Evolutionary conservation across 2,113 vertebrate species (phyloP), one percentile per base, ranked within the genome.

Genomic region (Terrapene triunguis): DNA sequence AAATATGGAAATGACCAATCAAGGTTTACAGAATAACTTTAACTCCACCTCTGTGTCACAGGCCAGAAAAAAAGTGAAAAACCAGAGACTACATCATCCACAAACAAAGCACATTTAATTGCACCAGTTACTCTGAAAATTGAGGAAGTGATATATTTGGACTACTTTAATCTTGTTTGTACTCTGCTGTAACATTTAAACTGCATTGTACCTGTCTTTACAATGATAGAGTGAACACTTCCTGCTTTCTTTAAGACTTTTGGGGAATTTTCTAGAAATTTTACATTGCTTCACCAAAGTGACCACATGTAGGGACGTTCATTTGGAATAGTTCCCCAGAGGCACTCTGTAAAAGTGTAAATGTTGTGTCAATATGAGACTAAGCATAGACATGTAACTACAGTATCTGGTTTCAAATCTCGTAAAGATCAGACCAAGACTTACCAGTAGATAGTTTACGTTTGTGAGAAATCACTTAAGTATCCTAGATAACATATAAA

Each of bases 51-150:
- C 82, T 80, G 42, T 87, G 1, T 51, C 74, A 6, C 57, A 47
- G 48, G 9, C 69, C 80, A 74, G 25, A 85, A 35, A 59, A 24
- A 6, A 76, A 47, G 22, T 78, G 42, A 78, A 14, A 78, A 78
- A 47, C 22, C 11, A 78, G 24, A 76, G 42, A 78, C 74, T 27
- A 27, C 85, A 44, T 10, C 14, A 79, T 3, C 87, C 2, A 84
- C 87, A 54, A 54, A 85, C 16, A 74, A 92, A 89, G 25, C 53
- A 69, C 19, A 89, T 81, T 32, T 54, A 69, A 53, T 90, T 72
- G 8, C 59, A 89, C 92, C 78, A 4, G 19, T 89, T 83, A 87
- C 3, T 81, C 84, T 82, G 59, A 27, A 7, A 90, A 50, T 57
- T 78, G 74, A 92, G 53, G 4, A 47, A 85, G 4, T 7, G 32